Conservation (phyloP, 2,888 invertebrate genomes). For the Oscheius sp. region DNA sequence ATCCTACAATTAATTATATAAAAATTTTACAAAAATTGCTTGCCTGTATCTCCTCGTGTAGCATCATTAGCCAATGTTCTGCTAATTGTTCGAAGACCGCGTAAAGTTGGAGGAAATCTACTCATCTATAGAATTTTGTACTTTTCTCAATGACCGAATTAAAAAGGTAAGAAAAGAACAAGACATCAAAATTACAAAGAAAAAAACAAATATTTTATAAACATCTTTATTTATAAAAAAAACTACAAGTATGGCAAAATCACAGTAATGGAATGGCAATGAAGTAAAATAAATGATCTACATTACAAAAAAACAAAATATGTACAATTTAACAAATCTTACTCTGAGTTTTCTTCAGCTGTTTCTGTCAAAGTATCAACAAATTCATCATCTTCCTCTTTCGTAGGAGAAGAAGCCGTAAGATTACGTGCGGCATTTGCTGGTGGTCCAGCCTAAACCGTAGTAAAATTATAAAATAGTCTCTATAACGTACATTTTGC, state of each 20-base stretch:
- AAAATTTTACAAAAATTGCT: neutral
- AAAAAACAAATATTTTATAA: neutral
- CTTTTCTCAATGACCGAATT: no score
- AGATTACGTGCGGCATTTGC: constrained; percentile 10
- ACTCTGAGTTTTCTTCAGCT: neutral
- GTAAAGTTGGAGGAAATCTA: constrained; percentile 14
- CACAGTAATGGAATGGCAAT: constrained; percentile 6
- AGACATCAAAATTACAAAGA: neutral
- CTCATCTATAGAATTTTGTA: constrained; percentile 11
- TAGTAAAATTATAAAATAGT: neutral
- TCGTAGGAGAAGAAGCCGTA: constrained; percentile 1
- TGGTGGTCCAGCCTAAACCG: constrained; percentile 17
- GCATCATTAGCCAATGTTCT: neutral
- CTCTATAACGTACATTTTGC: constrained; percentile 43
- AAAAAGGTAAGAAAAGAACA: no score
- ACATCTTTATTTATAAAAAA: neutral
- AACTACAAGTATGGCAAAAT: neutral
- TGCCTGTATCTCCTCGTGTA: constrained; percentile 4
- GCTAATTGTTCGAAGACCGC: neutral
- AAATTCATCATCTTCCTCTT: constrained; percentile 29
- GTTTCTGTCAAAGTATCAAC: constrained; percentile 12
- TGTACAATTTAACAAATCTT: neutral
- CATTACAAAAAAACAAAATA: neutral
- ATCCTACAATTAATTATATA: constrained; percentile 39
- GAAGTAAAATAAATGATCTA: neutral